Evolutionary conservation across 2,113 vertebrate genomes (phyloP), one percentile per base, ranked within the genome.

Genomic region (Engystomops pustulosus): DNA sequence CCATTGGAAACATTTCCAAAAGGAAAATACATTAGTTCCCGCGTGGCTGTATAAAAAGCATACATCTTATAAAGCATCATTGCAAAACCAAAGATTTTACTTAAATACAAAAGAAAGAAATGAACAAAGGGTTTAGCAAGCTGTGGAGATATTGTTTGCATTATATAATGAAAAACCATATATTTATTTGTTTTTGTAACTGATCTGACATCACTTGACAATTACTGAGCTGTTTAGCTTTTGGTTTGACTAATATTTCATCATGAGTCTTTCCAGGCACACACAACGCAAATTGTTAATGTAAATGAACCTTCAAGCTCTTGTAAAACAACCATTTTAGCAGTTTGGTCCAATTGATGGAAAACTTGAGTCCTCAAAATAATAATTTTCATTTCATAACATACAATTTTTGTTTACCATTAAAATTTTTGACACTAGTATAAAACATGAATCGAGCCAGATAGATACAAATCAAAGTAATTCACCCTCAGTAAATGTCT

Each of bases 121-220:
- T n/a, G n/a, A n/a, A n/a, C n/a, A 30, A 62, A 12, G 25, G 25
- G 58, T 30, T 62, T 15, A 62, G 14, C 3, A 30, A 8, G 27
- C 23, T 11, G 7, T 12, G 2, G 25, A 30, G 27, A 62, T 3
- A 32, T 30, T 1, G 4, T 30, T 15, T 12, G 14, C 58, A 6
- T 27, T 2, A 27, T 60, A 27, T 25, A 27, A 5, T 60, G 34
- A 25, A 25, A 15, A 23, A 1, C 3, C 44, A 30, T 45, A 44
- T 23, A 74, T 27, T 49, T 47, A 27, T 5, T 74, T 44, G 41
- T 74, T n/a, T 74, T 17, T 44, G 23, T 47, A 25, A 49, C 36
- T 30, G 12, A 62, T 62, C 58, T 30, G 58, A 62, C 58, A 62
- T 62, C 25, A 32, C 58, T 60, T 62, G 58, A 30, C 58, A 62